A percentile compares a stretch with the other conserved stretches of the same genome.
phyloP scores from a whole-genome alignment of 2,797 vertebrate genomes.

The Echiichthys vipera region DNA sequence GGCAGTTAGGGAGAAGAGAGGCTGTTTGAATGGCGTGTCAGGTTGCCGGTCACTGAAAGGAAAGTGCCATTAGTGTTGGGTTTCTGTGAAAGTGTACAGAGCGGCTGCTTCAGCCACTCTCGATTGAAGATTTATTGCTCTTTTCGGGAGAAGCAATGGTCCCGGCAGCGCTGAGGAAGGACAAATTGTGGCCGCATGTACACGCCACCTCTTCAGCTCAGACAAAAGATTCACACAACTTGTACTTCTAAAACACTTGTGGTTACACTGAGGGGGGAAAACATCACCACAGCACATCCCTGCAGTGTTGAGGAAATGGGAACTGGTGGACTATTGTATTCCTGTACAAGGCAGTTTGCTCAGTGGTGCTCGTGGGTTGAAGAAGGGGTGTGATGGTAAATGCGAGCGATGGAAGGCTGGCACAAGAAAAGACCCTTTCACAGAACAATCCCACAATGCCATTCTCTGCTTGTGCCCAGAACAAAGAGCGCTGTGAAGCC shows the following conservation, averaged over 20 bases:
- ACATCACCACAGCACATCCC: not conserved
- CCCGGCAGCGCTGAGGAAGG: not conserved
- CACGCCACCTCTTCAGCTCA: not conserved
- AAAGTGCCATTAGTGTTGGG: conserved; percentile 71
- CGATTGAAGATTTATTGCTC: conserved; percentile 44
- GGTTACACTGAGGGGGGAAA: not conserved
- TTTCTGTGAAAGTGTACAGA: conserved; percentile 69
- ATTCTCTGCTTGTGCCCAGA: conserved; percentile 47
- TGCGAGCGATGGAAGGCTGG: conserved; percentile 74
- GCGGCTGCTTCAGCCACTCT: conserved; percentile 36
- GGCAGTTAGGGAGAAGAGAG: conserved; percentile 48
- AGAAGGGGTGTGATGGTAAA: conserved; percentile 50
- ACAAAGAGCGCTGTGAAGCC: conserved; percentile 70
- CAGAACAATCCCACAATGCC: conserved; percentile 69
- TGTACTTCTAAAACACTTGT: not conserved
- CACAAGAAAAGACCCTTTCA: conserved; percentile 67
- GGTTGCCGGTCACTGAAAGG: conserved; percentile 64
- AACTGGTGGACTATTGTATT: conserved; percentile 64
- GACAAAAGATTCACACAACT: not conserved
- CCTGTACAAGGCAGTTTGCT: conserved; percentile 58
- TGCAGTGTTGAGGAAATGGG: conserved; percentile 13
- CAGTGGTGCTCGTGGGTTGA: conserved; percentile 52
- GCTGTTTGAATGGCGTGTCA: conserved; percentile 63
- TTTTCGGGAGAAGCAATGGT: not conserved
- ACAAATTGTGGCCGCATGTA: conserved; percentile 22